Percentiles rank a stretch among this genome's conserved stretches.
Conservation (phyloP, 1,140 invertebrate genomes). For the Monochamus saltuarius region DNA sequence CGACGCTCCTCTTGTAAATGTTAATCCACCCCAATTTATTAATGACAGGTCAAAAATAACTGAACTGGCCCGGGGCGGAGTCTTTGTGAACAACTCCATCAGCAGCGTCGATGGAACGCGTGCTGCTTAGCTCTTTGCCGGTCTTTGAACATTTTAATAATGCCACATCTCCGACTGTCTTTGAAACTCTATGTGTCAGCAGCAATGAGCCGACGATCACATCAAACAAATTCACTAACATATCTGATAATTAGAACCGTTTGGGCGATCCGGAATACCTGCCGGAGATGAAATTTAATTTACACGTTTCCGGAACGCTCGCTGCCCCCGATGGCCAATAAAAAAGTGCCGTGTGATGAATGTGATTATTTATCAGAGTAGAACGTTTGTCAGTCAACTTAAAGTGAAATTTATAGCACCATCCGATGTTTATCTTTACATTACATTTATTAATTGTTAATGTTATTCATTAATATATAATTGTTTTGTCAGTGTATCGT, state of each 20-base stretch:
- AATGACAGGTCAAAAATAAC: constrained; percentile 44
- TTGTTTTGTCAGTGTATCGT: no score
- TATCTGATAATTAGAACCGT: no score
- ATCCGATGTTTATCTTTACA: no score
- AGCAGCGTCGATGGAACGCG: constrained; percentile 16
- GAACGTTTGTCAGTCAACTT: no score
- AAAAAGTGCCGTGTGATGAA: no score
- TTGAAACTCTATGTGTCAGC: constrained; percentile 30
- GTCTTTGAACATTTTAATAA: constrained; percentile 36
- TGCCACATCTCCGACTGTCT: constrained; percentile 21
- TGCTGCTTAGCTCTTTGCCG: neutral
- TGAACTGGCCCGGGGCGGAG: constrained; percentile 31
- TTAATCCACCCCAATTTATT: constrained; percentile 44
- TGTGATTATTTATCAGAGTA: no score
- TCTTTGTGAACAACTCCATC: constrained; percentile 40
- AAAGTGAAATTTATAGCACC: no score
- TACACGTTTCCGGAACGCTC: no score
- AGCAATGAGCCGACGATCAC: constrained; percentile 13
- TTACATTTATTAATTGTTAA: no score
- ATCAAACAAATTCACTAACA: constrained; percentile 6
- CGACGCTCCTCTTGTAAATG: constrained; percentile 38
- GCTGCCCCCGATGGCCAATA: no score
- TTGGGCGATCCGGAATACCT: no score
- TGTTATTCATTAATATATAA: no score
- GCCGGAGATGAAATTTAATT: constrained; percentile 26